phyloP scores from a whole-genome alignment of 2,888 invertebrate genomes.

The Cremastobaeus sp. region DNA sequence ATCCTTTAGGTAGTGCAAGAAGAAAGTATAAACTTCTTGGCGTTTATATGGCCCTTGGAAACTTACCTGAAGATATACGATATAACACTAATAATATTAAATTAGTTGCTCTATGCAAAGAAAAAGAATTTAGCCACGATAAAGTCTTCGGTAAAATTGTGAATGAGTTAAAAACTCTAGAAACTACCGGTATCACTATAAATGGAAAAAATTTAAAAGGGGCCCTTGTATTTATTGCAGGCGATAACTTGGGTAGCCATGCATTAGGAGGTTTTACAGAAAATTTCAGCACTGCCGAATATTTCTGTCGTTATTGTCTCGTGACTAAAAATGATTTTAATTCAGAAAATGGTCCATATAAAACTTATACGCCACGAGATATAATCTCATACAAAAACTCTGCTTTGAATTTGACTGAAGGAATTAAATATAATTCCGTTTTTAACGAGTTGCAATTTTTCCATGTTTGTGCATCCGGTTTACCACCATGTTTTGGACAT shows the following conservation, averaged over 20 bases:
- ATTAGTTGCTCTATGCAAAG: slow-evolving; percentile 46
- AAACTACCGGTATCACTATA: slow-evolving; percentile 61
- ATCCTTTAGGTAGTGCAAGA: slow-evolving; percentile 67
- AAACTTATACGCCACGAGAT: background rate
- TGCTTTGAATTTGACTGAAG: too few species aligned
- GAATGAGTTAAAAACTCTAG: slow-evolving; percentile 63
- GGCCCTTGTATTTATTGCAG: slow-evolving; percentile 59
- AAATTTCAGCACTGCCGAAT: slow-evolving; percentile 65
- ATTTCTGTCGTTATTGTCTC: slow-evolving; percentile 32
- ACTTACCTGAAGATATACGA: slow-evolving; percentile 63
- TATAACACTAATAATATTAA: slow-evolving; percentile 65
- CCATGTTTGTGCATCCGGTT: slow-evolving; percentile 57
- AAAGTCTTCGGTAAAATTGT: slow-evolving; percentile 62
- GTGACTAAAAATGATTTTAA: background rate
- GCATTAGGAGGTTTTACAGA: slow-evolving; percentile 66
- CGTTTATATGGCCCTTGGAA: slow-evolving; percentile 66
- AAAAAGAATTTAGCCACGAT: slow-evolving; percentile 64
- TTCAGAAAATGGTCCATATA: background rate
- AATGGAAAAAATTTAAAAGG: slow-evolving; percentile 61
- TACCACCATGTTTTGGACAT: slow-evolving; percentile 60
- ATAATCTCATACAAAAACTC: background rate
- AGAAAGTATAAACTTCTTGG: slow-evolving; percentile 67
- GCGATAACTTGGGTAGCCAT: slow-evolving; percentile 57
- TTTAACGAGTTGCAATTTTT: slow-evolving; percentile 52
- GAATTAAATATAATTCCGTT: slow-evolving; percentile 57